A percentile compares a stretch with the other conserved stretches of the same genome.
These are phyloP conservation scores for Uropetala carovei DNA, from an alignment of 2,888 invertebrate genomes.

Conservation along the genomic window DNA sequence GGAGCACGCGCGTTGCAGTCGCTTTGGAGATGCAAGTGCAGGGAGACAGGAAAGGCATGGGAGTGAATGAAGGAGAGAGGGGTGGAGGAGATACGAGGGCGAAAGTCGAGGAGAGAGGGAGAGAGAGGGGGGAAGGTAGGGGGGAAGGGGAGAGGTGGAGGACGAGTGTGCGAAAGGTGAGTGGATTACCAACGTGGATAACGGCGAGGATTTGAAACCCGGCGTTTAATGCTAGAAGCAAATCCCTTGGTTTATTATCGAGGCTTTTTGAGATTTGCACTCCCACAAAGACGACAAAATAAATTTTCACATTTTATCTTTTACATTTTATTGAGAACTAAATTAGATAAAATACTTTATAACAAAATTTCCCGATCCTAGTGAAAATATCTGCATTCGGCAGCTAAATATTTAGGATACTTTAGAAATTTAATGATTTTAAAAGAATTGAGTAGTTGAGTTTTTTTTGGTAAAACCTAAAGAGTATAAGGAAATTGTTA, in stretches of 20 bases:
- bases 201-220: not conserved
- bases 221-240: not conserved
- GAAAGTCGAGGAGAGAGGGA: not conserved
- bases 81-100: not conserved
- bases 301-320: not conserved
- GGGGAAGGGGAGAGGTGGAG: not conserved
- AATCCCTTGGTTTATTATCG: not conserved
- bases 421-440: too few relatives aligned
- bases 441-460: too few relatives aligned
- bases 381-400: too few relatives aligned
- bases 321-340: too few relatives aligned
- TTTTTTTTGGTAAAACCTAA: too few relatives aligned
- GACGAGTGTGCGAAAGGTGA: too few relatives aligned
- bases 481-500: too few relatives aligned
- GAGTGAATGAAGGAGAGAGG: too few relatives aligned
- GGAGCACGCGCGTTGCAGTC: conserved; percentile 4
- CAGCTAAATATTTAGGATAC: too few relatives aligned
- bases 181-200: too few relatives aligned
- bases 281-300: not conserved
- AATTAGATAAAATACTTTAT: too few relatives aligned
- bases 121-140: not conserved
- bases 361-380: too few relatives aligned
- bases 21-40: not conserved
- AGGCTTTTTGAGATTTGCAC: not conserved
- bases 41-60: not conserved